Evolutionary conservation across 2,888 invertebrate species (phyloP), one percentile per base, ranked within the genome.

Genomic region (Pollenia amentaria): DNA sequence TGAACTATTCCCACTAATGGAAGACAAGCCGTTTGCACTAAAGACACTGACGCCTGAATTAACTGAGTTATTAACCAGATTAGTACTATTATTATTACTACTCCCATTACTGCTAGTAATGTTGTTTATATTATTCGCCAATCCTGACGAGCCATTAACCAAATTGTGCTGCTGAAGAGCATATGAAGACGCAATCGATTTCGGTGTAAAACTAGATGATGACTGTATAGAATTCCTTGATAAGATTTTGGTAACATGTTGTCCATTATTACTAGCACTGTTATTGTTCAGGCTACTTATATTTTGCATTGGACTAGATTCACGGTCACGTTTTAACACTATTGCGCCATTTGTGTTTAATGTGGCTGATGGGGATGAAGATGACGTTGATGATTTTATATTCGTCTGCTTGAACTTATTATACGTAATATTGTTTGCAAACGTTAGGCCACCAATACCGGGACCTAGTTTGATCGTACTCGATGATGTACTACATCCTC

Each of bases 391-490:
- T 21, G 72, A 84, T 89, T 92, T 92, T 10, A 87, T 89, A 11
- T 87, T 88, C 3, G 90, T 88, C 60, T 91, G 92, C 88, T 93
- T 93, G 6, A 93, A 87, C 81, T 93, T 93, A 75, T 93, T 92
- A 84, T 93, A 93, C 0, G 93, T 92, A 29, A 92, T 90, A 88
- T 93, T 93, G 80, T 93, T 93, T 40, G 93, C 93, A 89, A 93
- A 93, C 12, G 93, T 93, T 40, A 93, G 89, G 0, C 93, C 93
- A 21, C 93, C 93, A 73, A 93, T 93, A 16, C 93, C 93, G 0
- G 93, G 92, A 3, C 92, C 93, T 70, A 93, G 87, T 85, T 93
- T 93, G 8, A 93, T 93, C 29, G 93, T 93, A 85, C 92, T 93
- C 10, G 91, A 90, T 14, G 88, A 83, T n/a, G 88, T 87, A 14